Conservation (phyloP, 1,140 invertebrate genomes). For the Cotesia chilonis region DNA sequence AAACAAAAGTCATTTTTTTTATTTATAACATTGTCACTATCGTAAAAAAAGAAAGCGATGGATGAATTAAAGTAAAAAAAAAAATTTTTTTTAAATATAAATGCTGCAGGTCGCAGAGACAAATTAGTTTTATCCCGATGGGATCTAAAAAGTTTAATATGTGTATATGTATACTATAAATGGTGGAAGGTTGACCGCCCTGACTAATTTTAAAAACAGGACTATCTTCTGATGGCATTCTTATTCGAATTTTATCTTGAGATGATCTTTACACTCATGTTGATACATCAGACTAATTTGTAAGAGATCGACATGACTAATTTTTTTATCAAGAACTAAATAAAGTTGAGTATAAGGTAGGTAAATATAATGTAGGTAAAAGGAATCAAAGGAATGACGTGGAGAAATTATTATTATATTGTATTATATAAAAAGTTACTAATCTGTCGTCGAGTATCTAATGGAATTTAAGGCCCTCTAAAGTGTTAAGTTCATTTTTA, state of each 20-base stretch:
- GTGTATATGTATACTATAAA: too few relatives aligned
- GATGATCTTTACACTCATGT: slow-evolving; percentile 17
- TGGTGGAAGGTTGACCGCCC: slow-evolving; percentile 1
- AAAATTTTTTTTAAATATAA: background rate
- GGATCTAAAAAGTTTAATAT: background rate
- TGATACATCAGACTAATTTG: slow-evolving; percentile 14
- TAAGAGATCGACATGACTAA: slow-evolving; percentile 18
- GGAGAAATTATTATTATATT: too few relatives aligned
- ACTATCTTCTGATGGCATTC: background rate
- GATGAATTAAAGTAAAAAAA: background rate
- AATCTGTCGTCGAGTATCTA: too few relatives aligned
- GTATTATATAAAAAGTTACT: too few relatives aligned
- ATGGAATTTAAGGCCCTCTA: too few relatives aligned
- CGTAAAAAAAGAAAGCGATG: background rate
- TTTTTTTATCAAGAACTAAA: background rate
- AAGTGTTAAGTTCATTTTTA: too few relatives aligned
- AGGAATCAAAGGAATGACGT: too few relatives aligned
- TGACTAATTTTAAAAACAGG: slow-evolving; percentile 13
- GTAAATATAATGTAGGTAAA: too few relatives aligned
- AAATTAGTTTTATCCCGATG: slow-evolving; percentile 14
- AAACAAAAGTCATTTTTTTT: too few relatives aligned
- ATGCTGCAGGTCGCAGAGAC: slow-evolving; percentile 10
- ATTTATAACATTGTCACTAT: too few relatives aligned
- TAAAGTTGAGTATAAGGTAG: background rate
- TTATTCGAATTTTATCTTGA: slow-evolving; percentile 7